Base-by-base conservation (phyloP, 2,888 invertebrate genomes). In the Megalurothrips usitatus region DNA sequence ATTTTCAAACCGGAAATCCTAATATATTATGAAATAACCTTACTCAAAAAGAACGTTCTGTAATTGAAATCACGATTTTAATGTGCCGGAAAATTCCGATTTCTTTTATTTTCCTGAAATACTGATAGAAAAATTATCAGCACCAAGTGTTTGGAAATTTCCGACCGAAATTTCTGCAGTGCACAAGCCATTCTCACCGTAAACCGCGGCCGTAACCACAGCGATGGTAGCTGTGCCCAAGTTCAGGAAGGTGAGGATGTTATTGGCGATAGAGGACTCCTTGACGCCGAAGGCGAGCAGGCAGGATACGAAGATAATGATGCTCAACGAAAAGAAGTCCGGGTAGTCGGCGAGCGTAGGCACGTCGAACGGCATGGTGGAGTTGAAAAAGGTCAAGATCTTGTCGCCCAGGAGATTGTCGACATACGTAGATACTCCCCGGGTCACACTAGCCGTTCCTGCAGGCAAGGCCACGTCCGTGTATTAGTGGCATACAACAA, bases 221-320 rank as follows among this genome's bases (percentile, higher is more conserved):
- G 97, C 95, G 81, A 95, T 92, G 10, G 91, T 84, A 58, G 98
- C 94, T 0, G 97, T 96, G 0, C 91, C 84, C 83, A 98, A 87
- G 88, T 99, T 98, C 23, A 98, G 89, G 0, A 90, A 90, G 0
- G 98, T 98, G 86, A 98, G 97, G 79, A 97, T 89, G 86, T 97
- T 98, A 89, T 98, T 98, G 82, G 98, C 88, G 80, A 92, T 90
- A 4, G 96, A 94, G 0, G 95, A 95, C 87, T 95, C 95, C 84
- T 90, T 93, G 47, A 94, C 95, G 0, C 95, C 95, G 81, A 92
- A 87, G 0, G 92, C 90, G 79, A 95, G 88, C 0, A 95, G 85
- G 26, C 23, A 8, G 23, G 68, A 23, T 26, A 75, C 23, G 26
- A 75, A 8, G 26, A 26, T 26, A 8, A 23, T 26, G 68, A 75